A percentile compares a stretch with the other conserved stretches of the same genome.
Evolutionary conservation across 1,140 invertebrate genomes (phyloP).

Genomic region (Trypoxylus dichotomus): DNA sequence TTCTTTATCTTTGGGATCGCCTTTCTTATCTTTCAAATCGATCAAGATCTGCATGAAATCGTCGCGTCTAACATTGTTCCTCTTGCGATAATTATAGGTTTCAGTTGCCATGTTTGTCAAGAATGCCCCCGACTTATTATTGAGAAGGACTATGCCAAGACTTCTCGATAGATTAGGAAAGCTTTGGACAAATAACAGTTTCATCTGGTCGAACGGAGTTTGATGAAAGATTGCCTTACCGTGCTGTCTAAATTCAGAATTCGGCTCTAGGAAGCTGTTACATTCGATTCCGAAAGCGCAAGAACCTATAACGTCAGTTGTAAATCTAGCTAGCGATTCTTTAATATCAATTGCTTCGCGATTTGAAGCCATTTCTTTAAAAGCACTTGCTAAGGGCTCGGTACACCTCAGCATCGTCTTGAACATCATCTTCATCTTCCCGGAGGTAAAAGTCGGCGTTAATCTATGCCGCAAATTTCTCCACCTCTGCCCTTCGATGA

Average conservation of each 20-base stretch:
- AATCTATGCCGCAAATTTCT: constrained; percentile 53
- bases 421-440: constrained; percentile 55
- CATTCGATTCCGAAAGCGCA: constrained; percentile 54
- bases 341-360: constrained; percentile 47
- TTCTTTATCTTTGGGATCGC: neutral
- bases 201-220: neutral
- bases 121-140: constrained; percentile 51
- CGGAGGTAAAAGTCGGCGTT: constrained; percentile 56
- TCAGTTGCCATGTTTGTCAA: constrained; percentile 53
- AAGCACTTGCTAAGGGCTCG: neutral
- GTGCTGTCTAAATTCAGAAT: constrained; percentile 49
- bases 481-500: constrained; percentile 54
- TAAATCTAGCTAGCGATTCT: constrained; percentile 49
- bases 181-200: no score
- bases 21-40: neutral
- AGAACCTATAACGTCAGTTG: constrained; percentile 55
- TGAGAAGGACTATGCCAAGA: neutral
- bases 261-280: constrained; percentile 49
- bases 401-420: constrained; percentile 31
- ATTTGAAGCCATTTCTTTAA: neutral
- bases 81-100: constrained; percentile 53
- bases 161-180: neutral
- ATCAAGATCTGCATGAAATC: constrained; percentile 59
- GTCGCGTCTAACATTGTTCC: constrained; percentile 50
- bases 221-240: constrained; percentile 16